Base-by-base conservation (phyloP, 1,140 invertebrate genomes). In the Gonatopus flavifemur region DNA sequence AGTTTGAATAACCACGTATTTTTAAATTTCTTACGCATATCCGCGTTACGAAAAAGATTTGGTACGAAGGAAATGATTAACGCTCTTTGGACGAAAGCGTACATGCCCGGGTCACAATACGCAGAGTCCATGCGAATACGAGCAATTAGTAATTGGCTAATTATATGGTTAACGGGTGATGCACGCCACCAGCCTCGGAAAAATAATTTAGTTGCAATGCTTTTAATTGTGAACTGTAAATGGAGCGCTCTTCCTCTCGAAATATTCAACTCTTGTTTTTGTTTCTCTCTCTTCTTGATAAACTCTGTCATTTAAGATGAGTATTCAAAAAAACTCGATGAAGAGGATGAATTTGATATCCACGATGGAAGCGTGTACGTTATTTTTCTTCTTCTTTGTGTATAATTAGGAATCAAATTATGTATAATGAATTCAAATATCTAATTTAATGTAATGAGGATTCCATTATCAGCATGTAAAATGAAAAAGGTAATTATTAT, bases 61-160 rank as follows among this genome's bases (percentile, higher is more conserved):
- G 3, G 19, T 41, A 19, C 20, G 33, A 13, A 35, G 19, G 10
- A 16, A 49, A 18, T 37, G 25, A 52, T 55, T 61, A 52, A 60
- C 46, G 42, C 25, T 16, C 16, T 50, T 48, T 13, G 21, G 28
- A 33, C 28, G 15, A 37, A 35, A 40, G 52, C 40, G 22, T 49
- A 49, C n/a, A 21, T 18, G 36, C 57, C 52, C 12, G 22, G 32
- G 51, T 50, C 25, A 33, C 35, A 9, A 19, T 44, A 20, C 2
- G 7, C 13, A 25, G 21, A n/a, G n/a, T n/a, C 40, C 48, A 43
- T 58, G 60, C 56, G 60, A 62, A 62, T 52, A 30, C 55, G 40
- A 33, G 48, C 59, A 62, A 62, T 62, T 62, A 62, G 51, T 41
- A 58, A 62, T 62, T 50, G 55, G 48, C 59, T 62, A 62, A 62